Evolutionary conservation across 2,888 invertebrate species (phyloP).

Genomic region (Andrena praecox): DNA sequence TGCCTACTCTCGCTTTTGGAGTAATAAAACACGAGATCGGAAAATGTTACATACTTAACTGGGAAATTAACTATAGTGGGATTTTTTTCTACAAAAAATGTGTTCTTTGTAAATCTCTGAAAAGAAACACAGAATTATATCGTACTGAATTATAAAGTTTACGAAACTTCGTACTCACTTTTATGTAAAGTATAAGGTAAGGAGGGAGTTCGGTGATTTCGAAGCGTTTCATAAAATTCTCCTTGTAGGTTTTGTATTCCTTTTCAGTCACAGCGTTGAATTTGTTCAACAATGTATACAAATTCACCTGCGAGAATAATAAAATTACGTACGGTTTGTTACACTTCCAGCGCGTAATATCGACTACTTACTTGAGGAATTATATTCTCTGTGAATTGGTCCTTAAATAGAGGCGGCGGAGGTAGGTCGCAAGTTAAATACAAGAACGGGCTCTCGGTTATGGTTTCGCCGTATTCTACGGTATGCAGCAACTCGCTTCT

Average conservation of each 20-base stretch:
- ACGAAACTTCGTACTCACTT: constrained; percentile 84
- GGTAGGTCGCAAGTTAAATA: constrained; percentile 99
- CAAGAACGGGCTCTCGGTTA: constrained; percentile 96
- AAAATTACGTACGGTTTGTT: background rate
- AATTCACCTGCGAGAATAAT: constrained; percentile 90
- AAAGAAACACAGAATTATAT: constrained; percentile 65
- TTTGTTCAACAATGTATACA: constrained; percentile 96
- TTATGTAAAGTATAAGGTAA: constrained; percentile 97
- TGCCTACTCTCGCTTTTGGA: background rate
- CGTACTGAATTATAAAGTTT: background rate
- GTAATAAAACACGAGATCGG: background rate
- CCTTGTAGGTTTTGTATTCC: constrained; percentile 99
- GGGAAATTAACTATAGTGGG: constrained; percentile 99
- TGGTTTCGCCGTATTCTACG: constrained; percentile 94
- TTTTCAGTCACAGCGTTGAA: constrained; percentile 98
- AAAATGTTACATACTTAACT: constrained; percentile 92
- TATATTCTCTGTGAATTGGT: constrained; percentile 99
- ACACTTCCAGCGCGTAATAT: background rate
- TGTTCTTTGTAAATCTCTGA: constrained; percentile 98
- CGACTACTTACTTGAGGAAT: constrained; percentile 95
- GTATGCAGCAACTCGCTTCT: constrained; percentile 91
- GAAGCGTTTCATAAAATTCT: constrained; percentile 98
- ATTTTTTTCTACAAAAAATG: constrained; percentile 99
- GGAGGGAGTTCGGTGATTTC: constrained; percentile 97
- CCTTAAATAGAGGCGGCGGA: constrained; percentile 98